Conservation (phyloP, 2,888 invertebrate species). For the Ochropleura leucogaster region DNA sequence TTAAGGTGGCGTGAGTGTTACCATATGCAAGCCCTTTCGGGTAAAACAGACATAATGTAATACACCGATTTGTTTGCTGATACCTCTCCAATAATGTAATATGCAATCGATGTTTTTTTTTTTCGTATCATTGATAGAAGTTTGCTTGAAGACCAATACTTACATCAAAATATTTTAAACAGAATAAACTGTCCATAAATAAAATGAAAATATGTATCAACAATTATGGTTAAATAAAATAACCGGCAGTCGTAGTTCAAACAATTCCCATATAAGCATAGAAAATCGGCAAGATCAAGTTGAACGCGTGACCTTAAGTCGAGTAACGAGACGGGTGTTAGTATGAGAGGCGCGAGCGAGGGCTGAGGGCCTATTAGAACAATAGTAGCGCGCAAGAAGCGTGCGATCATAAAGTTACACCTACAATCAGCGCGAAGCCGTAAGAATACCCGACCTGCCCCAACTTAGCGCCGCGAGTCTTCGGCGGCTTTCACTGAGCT, state of each 20-base stretch:
- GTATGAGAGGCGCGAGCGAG: conserved; percentile 75
- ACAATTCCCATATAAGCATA: conserved; percentile 81
- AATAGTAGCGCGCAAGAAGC: conserved; percentile 86
- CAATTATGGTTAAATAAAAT: conserved; percentile 63
- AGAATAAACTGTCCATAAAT: conserved; percentile 18
- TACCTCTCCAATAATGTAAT: neutral
- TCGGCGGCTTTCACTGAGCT: conserved; percentile 65
- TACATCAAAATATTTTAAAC: neutral
- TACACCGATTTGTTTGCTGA: neutral
- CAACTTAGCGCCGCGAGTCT: conserved; percentile 74
- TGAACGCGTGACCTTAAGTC: conserved; percentile 83
- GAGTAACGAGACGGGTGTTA: conserved; percentile 80
- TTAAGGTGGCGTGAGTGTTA: neutral
- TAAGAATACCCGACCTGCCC: conserved; percentile 83
- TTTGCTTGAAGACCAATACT: neutral
- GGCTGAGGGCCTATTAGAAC: conserved; percentile 84
- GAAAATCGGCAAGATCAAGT: conserved; percentile 83
- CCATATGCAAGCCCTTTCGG: neutral
- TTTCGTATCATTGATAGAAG: neutral
- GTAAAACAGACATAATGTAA: neutral
- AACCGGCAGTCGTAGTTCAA: conserved; percentile 72
- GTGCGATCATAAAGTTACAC: conserved; percentile 87
- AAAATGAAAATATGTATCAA: conserved; percentile 67
- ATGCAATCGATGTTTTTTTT: too few species aligned
- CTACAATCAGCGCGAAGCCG: conserved; percentile 81